Percentiles rank a stretch among this genome's conserved stretches.
phyloP scores from a whole-genome alignment of 2,113 vertebrate genomes.

The Brachyhypopomus occidentalis region DNA sequence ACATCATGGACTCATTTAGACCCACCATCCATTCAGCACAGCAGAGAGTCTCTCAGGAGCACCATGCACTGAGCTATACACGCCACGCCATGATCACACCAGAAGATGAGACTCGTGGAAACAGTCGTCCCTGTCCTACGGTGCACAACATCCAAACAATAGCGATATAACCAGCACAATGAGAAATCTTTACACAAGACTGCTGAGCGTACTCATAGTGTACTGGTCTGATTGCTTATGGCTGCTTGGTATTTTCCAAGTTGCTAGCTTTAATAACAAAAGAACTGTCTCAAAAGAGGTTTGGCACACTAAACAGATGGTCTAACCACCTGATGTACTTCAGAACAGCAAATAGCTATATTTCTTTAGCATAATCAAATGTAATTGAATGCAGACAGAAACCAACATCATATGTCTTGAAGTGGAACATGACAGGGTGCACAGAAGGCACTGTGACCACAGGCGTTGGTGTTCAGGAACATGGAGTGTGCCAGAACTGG shows the following conservation, averaged over 20 bases:
- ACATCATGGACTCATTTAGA: conserved; percentile 29
- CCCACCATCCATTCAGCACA: background rate
- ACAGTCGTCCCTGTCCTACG: background rate
- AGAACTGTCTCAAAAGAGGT: background rate
- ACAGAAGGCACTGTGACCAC: too few relatives aligned
- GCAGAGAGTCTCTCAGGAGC: background rate
- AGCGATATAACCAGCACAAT: background rate
- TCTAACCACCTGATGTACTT: too few relatives aligned
- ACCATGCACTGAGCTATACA: background rate
- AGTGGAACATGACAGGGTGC: background rate
- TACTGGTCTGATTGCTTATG: background rate
- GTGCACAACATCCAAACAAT: background rate
- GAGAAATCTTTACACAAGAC: too few relatives aligned
- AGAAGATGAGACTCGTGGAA: background rate
- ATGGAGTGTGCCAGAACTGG: conserved; percentile 25
- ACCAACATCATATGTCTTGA: too few relatives aligned
- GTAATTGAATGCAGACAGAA: too few relatives aligned
- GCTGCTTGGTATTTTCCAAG: background rate
- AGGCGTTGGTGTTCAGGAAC: background rate
- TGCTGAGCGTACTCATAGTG: too few relatives aligned
- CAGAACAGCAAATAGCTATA: conserved; percentile 8
- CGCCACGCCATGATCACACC: too few relatives aligned
- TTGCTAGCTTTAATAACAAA: background rate
- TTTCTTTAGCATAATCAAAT: too few relatives aligned
- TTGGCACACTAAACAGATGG: too few relatives aligned